These are phyloP conservation scores for Lithobates pipiens DNA, from an alignment of 2,797 vertebrate genomes.

Conservation along the genomic window DNA sequence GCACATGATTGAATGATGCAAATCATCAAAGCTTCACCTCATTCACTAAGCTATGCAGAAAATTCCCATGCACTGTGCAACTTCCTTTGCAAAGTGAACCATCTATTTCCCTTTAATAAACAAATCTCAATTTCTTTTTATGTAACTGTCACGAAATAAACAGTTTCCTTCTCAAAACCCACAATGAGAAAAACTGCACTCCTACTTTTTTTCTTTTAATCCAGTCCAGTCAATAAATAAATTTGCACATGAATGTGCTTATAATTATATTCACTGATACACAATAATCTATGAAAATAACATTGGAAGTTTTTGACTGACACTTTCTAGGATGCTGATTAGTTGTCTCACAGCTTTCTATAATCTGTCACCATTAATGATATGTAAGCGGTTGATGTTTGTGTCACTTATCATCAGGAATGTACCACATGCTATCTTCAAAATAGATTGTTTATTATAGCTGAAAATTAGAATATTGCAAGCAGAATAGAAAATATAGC, in stretches of 20 bases:
- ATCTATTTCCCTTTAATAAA: too few species aligned
- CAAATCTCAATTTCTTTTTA: neutral
- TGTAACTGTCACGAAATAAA: neutral
- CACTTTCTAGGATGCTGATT: neutral
- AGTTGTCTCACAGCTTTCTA: slow-evolving; percentile 7
- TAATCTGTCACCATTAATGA: slow-evolving; percentile 25
- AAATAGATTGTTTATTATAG: neutral
- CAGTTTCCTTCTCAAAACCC: neutral
- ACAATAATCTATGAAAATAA: too few species aligned
- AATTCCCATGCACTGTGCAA: too few species aligned
- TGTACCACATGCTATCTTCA: neutral
- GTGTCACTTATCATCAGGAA: slow-evolving; percentile 7
- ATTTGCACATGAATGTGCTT: neutral
- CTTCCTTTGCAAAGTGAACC: too few species aligned
- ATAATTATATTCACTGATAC: neutral
- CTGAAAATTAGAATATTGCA: too few species aligned
- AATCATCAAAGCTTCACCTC: too few species aligned
- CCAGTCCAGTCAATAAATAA: neutral
- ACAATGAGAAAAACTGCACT: neutral
- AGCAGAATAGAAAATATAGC: too few species aligned
- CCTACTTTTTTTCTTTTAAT: neutral
- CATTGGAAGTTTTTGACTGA: neutral
- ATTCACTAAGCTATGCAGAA: too few species aligned
- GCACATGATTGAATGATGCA: too few species aligned
- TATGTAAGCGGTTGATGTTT: slow-evolving; percentile 18